Evolutionary conservation across 2,888 invertebrate species (phyloP).

Genomic region (Eupithecia centaureata): DNA sequence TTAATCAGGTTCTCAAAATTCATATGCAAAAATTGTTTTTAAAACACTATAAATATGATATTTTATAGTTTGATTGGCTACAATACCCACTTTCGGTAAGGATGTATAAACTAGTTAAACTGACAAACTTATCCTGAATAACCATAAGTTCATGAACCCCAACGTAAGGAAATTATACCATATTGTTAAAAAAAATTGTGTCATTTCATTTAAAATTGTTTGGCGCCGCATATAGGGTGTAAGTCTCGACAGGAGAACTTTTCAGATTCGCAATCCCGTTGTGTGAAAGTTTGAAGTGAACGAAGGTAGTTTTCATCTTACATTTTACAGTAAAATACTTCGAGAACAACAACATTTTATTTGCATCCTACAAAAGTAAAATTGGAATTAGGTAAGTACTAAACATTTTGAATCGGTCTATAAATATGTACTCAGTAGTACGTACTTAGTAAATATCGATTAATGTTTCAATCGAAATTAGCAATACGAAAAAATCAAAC

Average conservation of each 20-base stretch:
- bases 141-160: background rate
- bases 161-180: slow-evolving; percentile 4
- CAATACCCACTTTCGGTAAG: background rate
- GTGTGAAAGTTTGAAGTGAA: slow-evolving; percentile 67
- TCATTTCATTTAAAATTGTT: slow-evolving; percentile 25
- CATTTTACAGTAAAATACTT: slow-evolving; percentile 43
- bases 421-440: too few relatives aligned
- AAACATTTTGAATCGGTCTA: too few relatives aligned
- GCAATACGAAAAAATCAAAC: background rate
- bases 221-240: slow-evolving; percentile 57
- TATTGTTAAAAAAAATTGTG: background rate
- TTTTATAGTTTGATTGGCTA: background rate
- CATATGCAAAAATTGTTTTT: background rate
- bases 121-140: background rate
- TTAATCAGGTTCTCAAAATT: background rate
- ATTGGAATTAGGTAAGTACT: background rate
- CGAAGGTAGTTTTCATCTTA: slow-evolving; percentile 56
- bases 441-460: too few relatives aligned
- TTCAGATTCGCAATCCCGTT: slow-evolving; percentile 75
- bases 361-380: background rate
- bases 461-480: too few relatives aligned
- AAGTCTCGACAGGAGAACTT: slow-evolving; percentile 61
- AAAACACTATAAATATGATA: background rate
- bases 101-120: background rate
- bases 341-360: slow-evolving; percentile 23